Percentiles rank a stretch among this genome's conserved stretches.
These are phyloP conservation scores for Datnioides undecimradiatus DNA, from an alignment of 2,113 vertebrate species.

Conservation along the genomic window DNA sequence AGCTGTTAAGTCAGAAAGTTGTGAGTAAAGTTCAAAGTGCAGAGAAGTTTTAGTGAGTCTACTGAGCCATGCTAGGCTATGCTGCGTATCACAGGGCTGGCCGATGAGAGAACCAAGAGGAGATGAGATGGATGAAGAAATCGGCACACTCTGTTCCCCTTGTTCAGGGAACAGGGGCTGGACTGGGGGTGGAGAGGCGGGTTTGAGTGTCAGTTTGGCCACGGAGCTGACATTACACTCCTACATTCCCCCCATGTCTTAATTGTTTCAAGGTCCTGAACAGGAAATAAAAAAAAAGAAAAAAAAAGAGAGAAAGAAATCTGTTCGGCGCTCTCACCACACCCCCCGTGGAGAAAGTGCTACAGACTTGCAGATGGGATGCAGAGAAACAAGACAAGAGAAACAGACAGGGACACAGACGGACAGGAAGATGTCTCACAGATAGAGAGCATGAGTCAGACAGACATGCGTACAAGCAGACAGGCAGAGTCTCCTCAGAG, in stretches of 20 bases:
- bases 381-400: conserved; percentile 24
- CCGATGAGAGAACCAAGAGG: conserved; percentile 55
- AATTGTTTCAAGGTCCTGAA: conserved; percentile 77
- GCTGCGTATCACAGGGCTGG: conserved; percentile 34
- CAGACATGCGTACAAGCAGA: conserved; percentile 29
- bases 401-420: conserved; percentile 40
- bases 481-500: conserved; percentile 31
- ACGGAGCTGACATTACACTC: conserved; percentile 66
- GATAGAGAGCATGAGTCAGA: conserved; percentile 45
- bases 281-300: background rate
- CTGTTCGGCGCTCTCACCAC: conserved; percentile 26
- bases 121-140: conserved; percentile 76
- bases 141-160: conserved; percentile 80
- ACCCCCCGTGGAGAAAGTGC: conserved; percentile 44
- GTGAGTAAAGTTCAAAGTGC: conserved; percentile 19
- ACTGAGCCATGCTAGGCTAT: conserved; percentile 35
- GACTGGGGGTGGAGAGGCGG: conserved; percentile 58
- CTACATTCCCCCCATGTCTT: conserved; percentile 67
- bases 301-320: conserved; percentile 23
- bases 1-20: conserved; percentile 11
- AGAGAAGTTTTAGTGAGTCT: conserved; percentile 27
- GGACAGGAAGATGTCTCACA: conserved; percentile 53
- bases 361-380: conserved; percentile 45
- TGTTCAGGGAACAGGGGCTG: conserved; percentile 64
- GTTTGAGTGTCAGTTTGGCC: conserved; percentile 55